Evolutionary conservation across 92 coral and sea anemone species (phyloP), one percentile per base, ranked within the genome.

Genomic region (Scolanthus callimorphus): DNA sequence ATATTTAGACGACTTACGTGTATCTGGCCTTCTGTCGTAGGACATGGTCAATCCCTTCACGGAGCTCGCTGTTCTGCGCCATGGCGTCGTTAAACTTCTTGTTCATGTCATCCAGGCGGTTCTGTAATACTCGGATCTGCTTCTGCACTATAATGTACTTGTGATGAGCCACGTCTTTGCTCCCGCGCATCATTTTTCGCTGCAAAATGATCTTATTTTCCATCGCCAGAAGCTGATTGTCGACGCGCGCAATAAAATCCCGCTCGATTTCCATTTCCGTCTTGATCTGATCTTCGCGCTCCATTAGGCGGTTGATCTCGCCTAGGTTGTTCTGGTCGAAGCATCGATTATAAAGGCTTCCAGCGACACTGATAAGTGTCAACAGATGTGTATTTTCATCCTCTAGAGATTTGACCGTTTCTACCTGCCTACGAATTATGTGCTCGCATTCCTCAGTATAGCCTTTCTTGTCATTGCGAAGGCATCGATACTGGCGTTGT

Each of bases 401-500:
- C n/a, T 66, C 27, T 31, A 94, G 64, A 17, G 85, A 70, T 39
- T 88, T 85, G 38, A 94, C 88, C 20, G 88, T 66, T 55, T 60
- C 69, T 34, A 70, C 82, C 27, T 94, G 99, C 20, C 89, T 78
- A 20, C 94, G 82, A 27, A 94, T 39, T 25, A 85, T 77, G 51
- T 94, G 88, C 55, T 94, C 85, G 17, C 92, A 70, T 55, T 94
- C 94, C 39, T 83, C 89, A 9, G 88, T 81, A 80, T 88, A 88
- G 43, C 63, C 61, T 44, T 74, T 88, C 54, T 76, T 84, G 60
- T 84, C 96, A 50, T 84, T 84, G 64, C 78, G 76, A 90, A 94
- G 65, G 59, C 77, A 80, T 57, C 94, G 85, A 44, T 88, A 84
- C 55, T 84, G 87, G 11, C 90, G 81, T 30, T 84, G 96, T 15